phyloP scores from a whole-genome alignment of 1,140 invertebrate species.

The Zophobas morio region DNA sequence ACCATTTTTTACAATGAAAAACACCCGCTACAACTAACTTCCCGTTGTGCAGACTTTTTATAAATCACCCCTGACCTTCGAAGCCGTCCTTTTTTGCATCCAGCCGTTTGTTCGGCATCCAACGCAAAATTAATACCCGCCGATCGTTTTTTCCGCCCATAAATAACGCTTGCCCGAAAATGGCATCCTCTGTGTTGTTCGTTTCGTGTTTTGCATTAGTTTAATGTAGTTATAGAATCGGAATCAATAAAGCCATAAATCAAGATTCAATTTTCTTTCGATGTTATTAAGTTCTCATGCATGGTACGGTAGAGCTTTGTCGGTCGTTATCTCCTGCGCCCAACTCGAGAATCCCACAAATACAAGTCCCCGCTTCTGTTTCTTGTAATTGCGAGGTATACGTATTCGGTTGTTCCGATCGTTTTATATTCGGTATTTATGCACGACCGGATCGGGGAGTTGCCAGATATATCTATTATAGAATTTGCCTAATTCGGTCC shows the following conservation, averaged over 20 bases:
- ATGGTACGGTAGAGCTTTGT: conserved; percentile 27
- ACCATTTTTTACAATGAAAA: too few species aligned
- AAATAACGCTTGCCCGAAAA: conserved; percentile 3
- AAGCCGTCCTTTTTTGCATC: too few species aligned
- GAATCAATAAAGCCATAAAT: conserved; percentile 35
- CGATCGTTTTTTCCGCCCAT: conserved; percentile 2
- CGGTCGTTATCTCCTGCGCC: conserved; percentile 30
- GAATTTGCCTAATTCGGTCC: too few species aligned
- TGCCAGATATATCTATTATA: too few species aligned
- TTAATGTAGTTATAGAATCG: conserved; percentile 38
- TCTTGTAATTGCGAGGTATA: conserved; percentile 24
- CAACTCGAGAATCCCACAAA: conserved; percentile 28
- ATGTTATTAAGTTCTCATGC: conserved; percentile 46
- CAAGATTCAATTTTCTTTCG: conserved; percentile 42
- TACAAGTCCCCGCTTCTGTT: conserved; percentile 12
- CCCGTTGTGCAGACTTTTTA: too few species aligned
- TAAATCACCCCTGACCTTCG: too few species aligned
- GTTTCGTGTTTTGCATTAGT: conserved; percentile 40
- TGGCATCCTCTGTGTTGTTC: conserved; percentile 4
- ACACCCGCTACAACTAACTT: too few species aligned
- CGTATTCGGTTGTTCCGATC: conserved; percentile 1
- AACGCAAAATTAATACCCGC: not conserved
- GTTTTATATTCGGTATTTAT: conserved; percentile 11
- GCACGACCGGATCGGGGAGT: not conserved
- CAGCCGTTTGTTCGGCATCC: not conserved